Evolutionary conservation across 2,113 vertebrate species (phyloP).

Genomic region (Heterochromis multidens): DNA sequence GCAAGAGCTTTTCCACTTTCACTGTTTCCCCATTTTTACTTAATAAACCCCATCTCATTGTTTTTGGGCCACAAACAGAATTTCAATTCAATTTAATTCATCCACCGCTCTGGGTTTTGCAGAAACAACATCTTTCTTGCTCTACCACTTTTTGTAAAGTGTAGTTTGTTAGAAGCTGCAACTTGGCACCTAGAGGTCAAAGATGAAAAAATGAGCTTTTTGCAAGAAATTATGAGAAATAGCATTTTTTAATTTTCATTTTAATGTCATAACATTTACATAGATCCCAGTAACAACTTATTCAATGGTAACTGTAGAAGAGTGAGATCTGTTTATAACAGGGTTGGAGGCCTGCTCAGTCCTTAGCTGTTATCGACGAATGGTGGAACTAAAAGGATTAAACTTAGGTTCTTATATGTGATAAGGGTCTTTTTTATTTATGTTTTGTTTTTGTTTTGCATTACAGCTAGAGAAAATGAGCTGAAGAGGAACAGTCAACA

Average conservation of each 20-base stretch:
- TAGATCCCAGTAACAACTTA: background rate
- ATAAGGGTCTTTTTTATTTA: background rate
- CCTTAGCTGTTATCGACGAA: background rate
- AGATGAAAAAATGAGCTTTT: background rate
- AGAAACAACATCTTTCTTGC: conserved; percentile 4
- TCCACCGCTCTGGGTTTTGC: conserved; percentile 24
- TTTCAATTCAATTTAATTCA: conserved; percentile 67
- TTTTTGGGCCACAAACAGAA: conserved; percentile 68
- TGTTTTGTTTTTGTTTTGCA: background rate
- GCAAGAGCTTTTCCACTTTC: conserved; percentile 60
- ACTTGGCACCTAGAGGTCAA: background rate
- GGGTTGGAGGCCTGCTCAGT: too few species aligned
- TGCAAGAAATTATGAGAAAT: background rate
- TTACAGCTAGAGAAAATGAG: background rate
- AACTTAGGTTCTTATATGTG: background rate
- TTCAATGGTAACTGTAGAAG: background rate
- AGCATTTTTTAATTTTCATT: background rate
- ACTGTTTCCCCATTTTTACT: conserved; percentile 70
- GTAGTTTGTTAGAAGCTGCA: background rate
- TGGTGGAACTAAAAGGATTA: background rate
- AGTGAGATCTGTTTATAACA: background rate
- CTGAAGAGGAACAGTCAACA: background rate
- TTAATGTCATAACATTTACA: background rate
- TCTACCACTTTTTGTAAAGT: background rate
- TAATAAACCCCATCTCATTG: conserved; percentile 73